These are phyloP conservation scores for Nesogale talazaci DNA, from an alignment of 2,113 vertebrate genomes.

Conservation along the genomic window DNA sequence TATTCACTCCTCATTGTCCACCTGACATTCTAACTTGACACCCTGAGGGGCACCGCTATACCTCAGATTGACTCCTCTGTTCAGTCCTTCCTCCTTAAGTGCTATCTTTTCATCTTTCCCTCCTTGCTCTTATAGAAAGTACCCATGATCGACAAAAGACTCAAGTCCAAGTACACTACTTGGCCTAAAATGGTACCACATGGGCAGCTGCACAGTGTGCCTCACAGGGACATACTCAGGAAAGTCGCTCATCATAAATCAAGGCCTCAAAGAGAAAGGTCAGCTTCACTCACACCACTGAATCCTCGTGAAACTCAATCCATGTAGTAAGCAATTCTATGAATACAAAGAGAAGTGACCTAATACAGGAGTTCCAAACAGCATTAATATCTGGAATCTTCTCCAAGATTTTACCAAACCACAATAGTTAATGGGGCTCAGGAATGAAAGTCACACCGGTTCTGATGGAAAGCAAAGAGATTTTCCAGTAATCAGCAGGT, in stretches of 20 bases:
- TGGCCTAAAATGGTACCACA: background rate
- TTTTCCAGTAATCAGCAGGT: background rate
- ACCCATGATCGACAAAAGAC: background rate
- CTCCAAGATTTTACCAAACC: background rate
- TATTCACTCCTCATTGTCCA: background rate
- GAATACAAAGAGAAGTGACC: background rate
- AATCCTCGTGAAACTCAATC: background rate
- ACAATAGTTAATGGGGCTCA: background rate
- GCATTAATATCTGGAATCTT: background rate
- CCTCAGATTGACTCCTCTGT: background rate
- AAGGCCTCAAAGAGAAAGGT: background rate
- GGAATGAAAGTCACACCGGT: accelerated
- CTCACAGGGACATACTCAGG: background rate
- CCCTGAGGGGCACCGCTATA: background rate
- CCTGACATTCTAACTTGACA: background rate
- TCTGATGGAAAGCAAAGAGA: background rate
- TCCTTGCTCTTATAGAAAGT: background rate
- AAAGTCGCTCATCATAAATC: conserved; percentile 9
- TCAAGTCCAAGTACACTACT: background rate
- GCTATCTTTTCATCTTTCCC: background rate
- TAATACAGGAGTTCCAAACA: background rate
- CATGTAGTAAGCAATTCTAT: background rate
- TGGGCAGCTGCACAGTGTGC: background rate
- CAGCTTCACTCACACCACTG: background rate
- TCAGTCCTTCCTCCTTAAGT: background rate